Evolutionary conservation across 2,113 vertebrate species (phyloP).

Genomic region (Onychostruthus taczanowskii): DNA sequence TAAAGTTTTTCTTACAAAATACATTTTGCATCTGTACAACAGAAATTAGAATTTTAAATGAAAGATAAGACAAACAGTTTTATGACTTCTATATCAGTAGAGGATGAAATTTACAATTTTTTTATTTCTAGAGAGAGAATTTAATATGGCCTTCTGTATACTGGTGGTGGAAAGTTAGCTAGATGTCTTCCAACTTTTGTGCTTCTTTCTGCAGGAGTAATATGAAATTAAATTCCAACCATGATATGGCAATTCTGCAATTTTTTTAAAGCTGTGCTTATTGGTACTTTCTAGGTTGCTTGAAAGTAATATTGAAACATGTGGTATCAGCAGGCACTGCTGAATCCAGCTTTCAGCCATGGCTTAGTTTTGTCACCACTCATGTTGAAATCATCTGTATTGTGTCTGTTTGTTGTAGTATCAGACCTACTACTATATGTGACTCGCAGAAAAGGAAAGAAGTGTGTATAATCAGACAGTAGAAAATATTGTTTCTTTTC

Average conservation of each 20-base stretch:
- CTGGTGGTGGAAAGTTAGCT: background rate
- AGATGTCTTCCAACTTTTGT: background rate
- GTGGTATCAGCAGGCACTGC: background rate
- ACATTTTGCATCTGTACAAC: background rate
- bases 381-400: background rate
- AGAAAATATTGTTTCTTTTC: background rate
- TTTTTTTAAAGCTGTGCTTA: background rate
- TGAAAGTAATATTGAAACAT: background rate
- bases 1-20: background rate
- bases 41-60: background rate
- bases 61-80: background rate
- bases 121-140: background rate
- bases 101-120: background rate
- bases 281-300: background rate
- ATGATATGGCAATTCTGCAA: background rate
- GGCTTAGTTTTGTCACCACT: background rate
- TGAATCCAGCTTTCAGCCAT: background rate
- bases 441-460: background rate
- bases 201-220: background rate
- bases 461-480: background rate
- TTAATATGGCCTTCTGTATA: background rate
- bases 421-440: background rate
- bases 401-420: background rate
- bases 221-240: background rate
- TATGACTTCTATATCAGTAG: background rate